Base-by-base conservation (phyloP, 2,797 vertebrate genomes). In the Enteromius treurensis region DNA sequence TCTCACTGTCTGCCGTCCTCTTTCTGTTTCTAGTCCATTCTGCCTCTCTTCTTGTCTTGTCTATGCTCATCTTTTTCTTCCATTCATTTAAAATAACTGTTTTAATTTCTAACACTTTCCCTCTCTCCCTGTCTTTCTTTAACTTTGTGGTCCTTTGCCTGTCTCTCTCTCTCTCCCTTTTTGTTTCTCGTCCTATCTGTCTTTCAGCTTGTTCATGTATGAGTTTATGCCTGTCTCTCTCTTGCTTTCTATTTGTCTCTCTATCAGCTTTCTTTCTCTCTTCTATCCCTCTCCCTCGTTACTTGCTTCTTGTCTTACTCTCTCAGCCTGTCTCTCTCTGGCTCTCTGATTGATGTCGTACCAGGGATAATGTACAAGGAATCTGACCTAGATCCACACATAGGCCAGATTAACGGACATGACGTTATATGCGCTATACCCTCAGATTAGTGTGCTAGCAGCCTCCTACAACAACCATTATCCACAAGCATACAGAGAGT, bases 371-470 rank as follows among this genome's bases (percentile, higher is more conserved):
- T 40, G 71, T 40, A 17, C 67, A 73, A 76, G 70, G 77, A 64
- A 53, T 81, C 84, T 62, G 82, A 70, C 42, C 81, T 79, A 85
- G 79, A 82, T 76, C 81, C 45, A 67, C 81, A 51, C 69, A 15
- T 14, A 64, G 58, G 13, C 70, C 45, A 53, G 70, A 82, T 82
- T 75, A 82, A 14, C 3, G 32, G 80, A 82, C 58, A 42, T 67
- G 45, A 10, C 29, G 40, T 64, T 74, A 60, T 73, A 37, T 49
- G 42, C 49, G 0, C 37, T 60, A 55, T 71, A 62, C 67, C 23
- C 73, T 80, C 69, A 15, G 85, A 67, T 83, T 65, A 84, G 47
- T 55, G 79, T n/a, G 19, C 83, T 73, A 47, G 79, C 83, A 81
- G 74, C 64, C 42, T 65, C 79, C 75, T 64, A 17, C 15, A 55